These are phyloP conservation scores for Bicyclus anynana DNA, from an alignment of 1,140 invertebrate species.

Conservation along the genomic window DNA sequence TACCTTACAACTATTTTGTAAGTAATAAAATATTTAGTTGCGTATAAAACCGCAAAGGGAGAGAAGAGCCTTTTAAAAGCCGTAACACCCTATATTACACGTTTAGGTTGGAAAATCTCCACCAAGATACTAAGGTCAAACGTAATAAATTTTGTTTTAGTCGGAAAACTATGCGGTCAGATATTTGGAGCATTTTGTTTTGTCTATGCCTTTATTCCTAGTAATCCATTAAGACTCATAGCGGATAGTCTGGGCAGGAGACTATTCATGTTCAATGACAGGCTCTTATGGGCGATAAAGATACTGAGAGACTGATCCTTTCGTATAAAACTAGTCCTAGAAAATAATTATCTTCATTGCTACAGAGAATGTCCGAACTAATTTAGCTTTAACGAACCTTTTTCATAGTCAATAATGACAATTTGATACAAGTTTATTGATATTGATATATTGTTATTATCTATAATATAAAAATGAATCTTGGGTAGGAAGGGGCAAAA, in stretches of 20 bases:
- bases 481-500: no score
- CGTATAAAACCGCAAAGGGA: constrained; percentile 60
- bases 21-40: constrained; percentile 68
- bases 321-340: neutral
- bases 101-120: constrained; percentile 60
- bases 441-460: no score
- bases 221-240: constrained; percentile 72
- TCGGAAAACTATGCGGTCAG: constrained; percentile 66
- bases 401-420: no score
- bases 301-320: constrained; percentile 10
- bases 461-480: no score
- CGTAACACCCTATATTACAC: constrained; percentile 53
- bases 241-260: constrained; percentile 53
- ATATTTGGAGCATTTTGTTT: constrained; percentile 67
- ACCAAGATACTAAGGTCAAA: constrained; percentile 71
- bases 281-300: constrained; percentile 59
- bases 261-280: constrained; percentile 68
- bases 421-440: no score
- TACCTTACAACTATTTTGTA: constrained; percentile 59
- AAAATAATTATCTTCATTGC: no score
- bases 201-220: constrained; percentile 69
- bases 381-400: no score
- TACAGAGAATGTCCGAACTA: no score
- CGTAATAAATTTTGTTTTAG: constrained; percentile 74
- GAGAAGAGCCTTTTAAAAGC: constrained; percentile 55